Conservation (phyloP, 2,797 vertebrate species). For the Gallinago nigripennis region DNA sequence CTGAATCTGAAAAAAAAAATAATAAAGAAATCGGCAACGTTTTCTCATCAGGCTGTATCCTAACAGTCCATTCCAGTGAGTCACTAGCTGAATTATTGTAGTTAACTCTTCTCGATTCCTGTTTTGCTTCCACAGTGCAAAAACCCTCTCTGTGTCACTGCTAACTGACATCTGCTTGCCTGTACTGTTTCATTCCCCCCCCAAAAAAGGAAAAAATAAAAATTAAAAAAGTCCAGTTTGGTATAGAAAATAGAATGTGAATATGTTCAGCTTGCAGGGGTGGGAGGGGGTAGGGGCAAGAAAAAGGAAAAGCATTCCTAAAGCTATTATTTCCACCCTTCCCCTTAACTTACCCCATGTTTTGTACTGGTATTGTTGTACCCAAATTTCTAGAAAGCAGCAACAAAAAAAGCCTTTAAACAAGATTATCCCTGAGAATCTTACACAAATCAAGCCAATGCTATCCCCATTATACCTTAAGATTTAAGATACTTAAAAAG, state of each 20-base stretch:
- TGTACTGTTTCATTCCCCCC: background rate
- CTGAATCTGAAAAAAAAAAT: background rate
- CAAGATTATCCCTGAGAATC: constrained; percentile 81
- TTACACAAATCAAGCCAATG: constrained; percentile 65
- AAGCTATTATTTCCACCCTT: background rate
- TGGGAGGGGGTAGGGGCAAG: background rate
- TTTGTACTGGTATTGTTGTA: background rate
- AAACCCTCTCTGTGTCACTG: background rate
- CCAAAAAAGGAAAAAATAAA: background rate
- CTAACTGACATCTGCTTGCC: constrained; percentile 26
- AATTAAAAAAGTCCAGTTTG: background rate
- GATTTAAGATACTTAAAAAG: constrained; percentile 48
- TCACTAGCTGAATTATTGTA: background rate
- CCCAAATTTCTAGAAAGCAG: constrained; percentile 56
- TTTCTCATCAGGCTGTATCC: background rate
- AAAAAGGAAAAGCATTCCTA: background rate
- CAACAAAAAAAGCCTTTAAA: constrained; percentile 57
- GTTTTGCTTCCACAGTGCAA: constrained; percentile 4
- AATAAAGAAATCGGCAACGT: background rate
- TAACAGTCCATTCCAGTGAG: background rate
- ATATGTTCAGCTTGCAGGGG: background rate
- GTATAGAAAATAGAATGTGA: background rate
- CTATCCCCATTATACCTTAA: constrained; percentile 65
- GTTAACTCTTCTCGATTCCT: background rate
- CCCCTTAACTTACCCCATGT: constrained; percentile 6